Percentiles rank a stretch among this genome's conserved stretches.
Evolutionary conservation across 2,888 invertebrate genomes (phyloP).

Genomic region (Itoplectis maculator): DNA sequence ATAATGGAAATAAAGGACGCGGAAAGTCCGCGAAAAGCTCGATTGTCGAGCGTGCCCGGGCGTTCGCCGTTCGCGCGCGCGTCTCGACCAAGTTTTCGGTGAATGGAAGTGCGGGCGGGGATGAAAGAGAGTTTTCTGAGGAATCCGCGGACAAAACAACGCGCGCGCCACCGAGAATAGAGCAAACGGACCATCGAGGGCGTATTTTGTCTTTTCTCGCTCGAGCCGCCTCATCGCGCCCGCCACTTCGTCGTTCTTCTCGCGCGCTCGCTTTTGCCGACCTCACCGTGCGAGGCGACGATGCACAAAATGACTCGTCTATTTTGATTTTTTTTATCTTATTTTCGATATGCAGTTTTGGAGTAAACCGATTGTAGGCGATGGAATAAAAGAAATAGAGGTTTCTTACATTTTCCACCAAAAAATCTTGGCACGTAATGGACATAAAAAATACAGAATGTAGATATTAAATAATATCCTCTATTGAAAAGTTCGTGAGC

Average conservation of each 20-base stretch:
- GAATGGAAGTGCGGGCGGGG: constrained; percentile 7
- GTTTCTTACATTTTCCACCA: not conserved
- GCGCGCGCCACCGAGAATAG: constrained; percentile 9
- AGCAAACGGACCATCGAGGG: constrained; percentile 22
- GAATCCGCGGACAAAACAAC: constrained; percentile 15
- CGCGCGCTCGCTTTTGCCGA: not conserved
- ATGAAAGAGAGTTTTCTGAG: constrained; percentile 28
- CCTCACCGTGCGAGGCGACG: not conserved
- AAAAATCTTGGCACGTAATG: too few relatives aligned
- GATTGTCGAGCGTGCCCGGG: not conserved
- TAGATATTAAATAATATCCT: too few relatives aligned
- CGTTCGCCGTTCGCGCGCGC: too few relatives aligned
- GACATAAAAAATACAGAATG: not conserved
- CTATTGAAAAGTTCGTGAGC: too few relatives aligned
- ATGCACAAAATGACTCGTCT: not conserved
- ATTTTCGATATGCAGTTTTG: not conserved
- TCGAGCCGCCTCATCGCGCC: not conserved
- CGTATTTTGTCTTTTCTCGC: not conserved
- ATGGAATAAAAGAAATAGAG: not conserved
- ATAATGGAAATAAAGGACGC: constrained; percentile 46
- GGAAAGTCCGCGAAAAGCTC: constrained; percentile 32
- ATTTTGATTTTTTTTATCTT: not conserved
- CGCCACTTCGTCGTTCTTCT: not conserved
- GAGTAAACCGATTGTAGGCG: too few relatives aligned
- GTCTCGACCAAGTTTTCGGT: constrained; percentile 30